Evolutionary conservation across 2,797 vertebrate genomes (phyloP).

Genomic region (Euthynnus affinis): DNA sequence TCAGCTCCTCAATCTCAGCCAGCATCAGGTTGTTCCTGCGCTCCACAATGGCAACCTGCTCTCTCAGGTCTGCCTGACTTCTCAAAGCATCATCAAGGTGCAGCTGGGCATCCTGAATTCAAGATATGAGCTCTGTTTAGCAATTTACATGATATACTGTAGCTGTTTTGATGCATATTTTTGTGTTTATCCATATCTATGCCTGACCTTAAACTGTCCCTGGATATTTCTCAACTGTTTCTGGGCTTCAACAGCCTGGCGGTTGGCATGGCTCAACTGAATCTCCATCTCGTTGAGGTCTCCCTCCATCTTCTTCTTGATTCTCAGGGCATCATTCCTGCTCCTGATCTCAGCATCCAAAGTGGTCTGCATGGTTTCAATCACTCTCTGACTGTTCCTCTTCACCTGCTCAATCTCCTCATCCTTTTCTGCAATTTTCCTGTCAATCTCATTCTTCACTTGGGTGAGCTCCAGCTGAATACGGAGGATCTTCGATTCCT

Average conservation of each 20-base stretch:
- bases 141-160: background rate
- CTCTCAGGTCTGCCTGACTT: constrained; percentile 89
- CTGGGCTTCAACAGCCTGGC: constrained; percentile 88
- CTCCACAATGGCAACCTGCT: constrained; percentile 91
- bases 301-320: constrained; percentile 96
- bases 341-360: constrained; percentile 91
- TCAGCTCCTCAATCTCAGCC: constrained; percentile 92
- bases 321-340: constrained; percentile 91
- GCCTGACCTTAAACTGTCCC: constrained; percentile 88
- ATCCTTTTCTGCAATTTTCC: constrained; percentile 91
- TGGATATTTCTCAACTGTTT: constrained; percentile 90
- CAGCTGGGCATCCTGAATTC: constrained; percentile 88
- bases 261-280: constrained; percentile 90
- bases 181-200: background rate
- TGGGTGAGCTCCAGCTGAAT: constrained; percentile 92
- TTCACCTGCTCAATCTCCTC: constrained; percentile 94
- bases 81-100: constrained; percentile 90
- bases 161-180: background rate
- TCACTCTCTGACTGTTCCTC: constrained; percentile 89
- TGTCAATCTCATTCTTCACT: constrained; percentile 91
- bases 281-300: constrained; percentile 93
- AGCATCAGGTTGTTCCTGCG: constrained; percentile 90
- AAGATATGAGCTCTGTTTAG: background rate
- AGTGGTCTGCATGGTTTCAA: constrained; percentile 89
- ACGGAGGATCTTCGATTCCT: constrained; percentile 92